phyloP scores from a whole-genome alignment of 2,113 vertebrate genomes.

The Prolemur simus region DNA sequence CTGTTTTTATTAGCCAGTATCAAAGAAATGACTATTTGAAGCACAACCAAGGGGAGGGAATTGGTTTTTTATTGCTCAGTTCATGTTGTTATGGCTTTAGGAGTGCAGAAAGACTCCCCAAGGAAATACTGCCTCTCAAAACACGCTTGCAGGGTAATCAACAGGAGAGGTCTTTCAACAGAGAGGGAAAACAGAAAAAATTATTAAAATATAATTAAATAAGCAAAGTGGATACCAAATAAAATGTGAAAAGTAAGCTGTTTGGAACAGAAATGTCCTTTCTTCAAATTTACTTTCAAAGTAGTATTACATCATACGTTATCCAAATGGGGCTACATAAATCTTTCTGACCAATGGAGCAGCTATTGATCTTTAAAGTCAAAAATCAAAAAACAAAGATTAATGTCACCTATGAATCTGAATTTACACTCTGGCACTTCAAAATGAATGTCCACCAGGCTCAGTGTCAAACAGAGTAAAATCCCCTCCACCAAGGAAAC shows the following conservation, averaged over 20 bases:
- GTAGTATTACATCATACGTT: neutral
- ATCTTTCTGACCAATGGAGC: neutral
- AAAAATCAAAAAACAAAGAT: neutral
- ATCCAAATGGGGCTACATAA: neutral
- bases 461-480: neutral
- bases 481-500: neutral
- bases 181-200: conserved; percentile 19
- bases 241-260: neutral
- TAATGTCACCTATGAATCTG: neutral
- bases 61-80: conserved; percentile 66
- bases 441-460: neutral
- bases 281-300: neutral
- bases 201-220: conserved; percentile 50
- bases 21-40: conserved; percentile 74
- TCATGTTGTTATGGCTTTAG: conserved; percentile 55
- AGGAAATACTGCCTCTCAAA: conserved; percentile 56
- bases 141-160: conserved; percentile 43
- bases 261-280: neutral
- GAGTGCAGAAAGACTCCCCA: conserved; percentile 50
- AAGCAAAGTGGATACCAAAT: conserved; percentile 46
- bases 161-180: conserved; percentile 49
- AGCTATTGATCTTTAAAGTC: neutral
- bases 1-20: conserved; percentile 75
- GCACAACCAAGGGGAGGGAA: conserved; percentile 64
- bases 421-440: neutral